Base-by-base conservation (phyloP, 2,888 invertebrate species). In the Osedax fenrisi region DNA sequence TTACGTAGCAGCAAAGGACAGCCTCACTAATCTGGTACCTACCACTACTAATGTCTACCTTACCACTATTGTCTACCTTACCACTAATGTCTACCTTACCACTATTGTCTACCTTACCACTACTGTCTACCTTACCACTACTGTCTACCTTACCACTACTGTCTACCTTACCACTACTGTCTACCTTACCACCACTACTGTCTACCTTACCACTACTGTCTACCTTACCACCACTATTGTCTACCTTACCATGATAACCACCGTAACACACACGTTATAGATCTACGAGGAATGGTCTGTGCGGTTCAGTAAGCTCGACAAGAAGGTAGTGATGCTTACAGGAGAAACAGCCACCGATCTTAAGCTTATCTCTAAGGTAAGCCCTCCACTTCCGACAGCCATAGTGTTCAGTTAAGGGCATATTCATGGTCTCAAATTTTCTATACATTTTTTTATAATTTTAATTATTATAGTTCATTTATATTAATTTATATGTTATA, bases 301-400 rank as follows among this genome's bases (percentile, higher is more conserved):
- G 21, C 80, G 80, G 64, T 41, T 41, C 41, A 41, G 41, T 41
- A 41, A 68, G n/a, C 87, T 97, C 75, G 91, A 91, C 10, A 89
- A 92, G 78, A 91, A 85, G 74, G 87, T 88, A 10, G 96, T 97
- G 0, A 87, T 94, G 71, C 84, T 98, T 74, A 97, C 97, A 0
- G 98, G 98, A 0, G 97, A 98, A 85, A 96, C 97, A 0, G 93
- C 94, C 0, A 94, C 94, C 0, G 98, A 99, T 86, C 88, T 97
- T 80, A 98, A 98, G 83, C 81, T 87, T n/a, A 85, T 96, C 23
- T 86, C 87, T 76, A 85, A 86, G 80, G 87, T 84, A 56, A 25
- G 70, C n/a, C n/a, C n/a, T n/a, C n/a, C n/a, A n/a, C n/a, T n/a
- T n/a, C n/a, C n/a, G n/a, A n/a, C n/a, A n/a, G n/a, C n/a, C n/a